Conservation (phyloP, 2,797 vertebrate genomes). For the Cyclura pinguis region DNA sequence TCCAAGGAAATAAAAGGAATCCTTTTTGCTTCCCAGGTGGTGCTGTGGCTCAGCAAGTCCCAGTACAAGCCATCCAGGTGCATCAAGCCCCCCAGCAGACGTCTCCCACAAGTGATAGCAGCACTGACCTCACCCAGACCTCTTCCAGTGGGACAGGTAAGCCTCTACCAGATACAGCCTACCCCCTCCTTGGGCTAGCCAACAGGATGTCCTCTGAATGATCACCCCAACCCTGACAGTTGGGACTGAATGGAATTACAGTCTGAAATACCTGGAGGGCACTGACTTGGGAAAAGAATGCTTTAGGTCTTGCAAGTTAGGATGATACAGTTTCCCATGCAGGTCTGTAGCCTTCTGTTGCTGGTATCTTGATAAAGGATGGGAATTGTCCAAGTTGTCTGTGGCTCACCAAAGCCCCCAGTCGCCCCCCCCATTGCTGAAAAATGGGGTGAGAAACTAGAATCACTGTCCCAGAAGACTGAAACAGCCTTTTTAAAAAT, state of each 20-base stretch:
- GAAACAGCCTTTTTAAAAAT: no score
- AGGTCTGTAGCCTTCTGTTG: neutral
- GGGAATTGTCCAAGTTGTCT: no score
- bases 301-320: neutral
- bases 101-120: constrained; percentile 89
- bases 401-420: no score
- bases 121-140: constrained; percentile 92
- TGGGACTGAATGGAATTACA: neutral
- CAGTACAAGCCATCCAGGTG: constrained; percentile 95
- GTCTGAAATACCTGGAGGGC: neutral
- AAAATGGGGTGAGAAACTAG: no score
- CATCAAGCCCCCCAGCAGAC: constrained; percentile 89
- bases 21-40: constrained; percentile 82
- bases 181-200: neutral
- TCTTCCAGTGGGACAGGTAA: constrained; percentile 94
- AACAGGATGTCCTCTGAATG: no score
- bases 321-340: no score
- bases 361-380: no score
- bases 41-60: constrained; percentile 91
- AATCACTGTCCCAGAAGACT: no score
- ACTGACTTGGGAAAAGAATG: no score
- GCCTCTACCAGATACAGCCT: neutral
- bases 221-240: neutral
- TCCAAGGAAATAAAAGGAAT: constrained; percentile 23
- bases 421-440: no score